phyloP scores from a whole-genome alignment of 2,888 invertebrate species.

The Atherix ibis region DNA sequence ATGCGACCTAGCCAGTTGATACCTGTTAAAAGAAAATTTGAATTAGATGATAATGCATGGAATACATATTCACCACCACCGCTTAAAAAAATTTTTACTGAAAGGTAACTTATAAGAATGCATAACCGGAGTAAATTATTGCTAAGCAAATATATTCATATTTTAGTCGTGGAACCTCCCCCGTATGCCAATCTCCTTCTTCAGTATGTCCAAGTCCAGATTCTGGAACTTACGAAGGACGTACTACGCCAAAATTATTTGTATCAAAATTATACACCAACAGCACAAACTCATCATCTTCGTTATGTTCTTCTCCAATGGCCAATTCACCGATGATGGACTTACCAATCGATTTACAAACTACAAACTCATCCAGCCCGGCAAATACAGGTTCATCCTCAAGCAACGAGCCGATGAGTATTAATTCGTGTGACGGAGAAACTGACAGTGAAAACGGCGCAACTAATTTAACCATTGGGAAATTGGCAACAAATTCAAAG shows the following conservation, averaged over 20 bases:
- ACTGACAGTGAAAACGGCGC: no score
- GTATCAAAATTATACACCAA: conserved; percentile 28
- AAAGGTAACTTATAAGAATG: no score
- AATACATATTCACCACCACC: conserved; percentile 29
- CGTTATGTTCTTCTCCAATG: conserved; percentile 25
- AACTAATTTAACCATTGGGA: no score
- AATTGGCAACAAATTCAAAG: no score
- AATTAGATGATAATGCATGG: conserved; percentile 26
- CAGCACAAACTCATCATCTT: conserved; percentile 22
- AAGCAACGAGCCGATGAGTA: no score
- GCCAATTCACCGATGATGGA: conserved; percentile 15
- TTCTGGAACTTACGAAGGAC: conserved; percentile 31
- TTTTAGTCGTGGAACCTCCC: conserved; percentile 29
- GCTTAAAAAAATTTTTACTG: conserved; percentile 29
- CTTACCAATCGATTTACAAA: conserved; percentile 15
- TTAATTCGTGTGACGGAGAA: no score
- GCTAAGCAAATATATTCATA: conserved; percentile 2
- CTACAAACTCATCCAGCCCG: conserved; percentile 9
- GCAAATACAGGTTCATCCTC: conserved; percentile 12
- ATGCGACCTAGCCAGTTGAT: conserved; percentile 61
- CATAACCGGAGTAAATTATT: no score
- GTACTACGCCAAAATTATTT: conserved; percentile 31
- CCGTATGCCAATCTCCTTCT: conserved; percentile 32
- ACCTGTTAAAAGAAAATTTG: conserved; percentile 40
- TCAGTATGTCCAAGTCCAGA: conserved; percentile 32